Conservation (phyloP, 2,113 vertebrate genomes). For the Tauraco erythrolophus region DNA sequence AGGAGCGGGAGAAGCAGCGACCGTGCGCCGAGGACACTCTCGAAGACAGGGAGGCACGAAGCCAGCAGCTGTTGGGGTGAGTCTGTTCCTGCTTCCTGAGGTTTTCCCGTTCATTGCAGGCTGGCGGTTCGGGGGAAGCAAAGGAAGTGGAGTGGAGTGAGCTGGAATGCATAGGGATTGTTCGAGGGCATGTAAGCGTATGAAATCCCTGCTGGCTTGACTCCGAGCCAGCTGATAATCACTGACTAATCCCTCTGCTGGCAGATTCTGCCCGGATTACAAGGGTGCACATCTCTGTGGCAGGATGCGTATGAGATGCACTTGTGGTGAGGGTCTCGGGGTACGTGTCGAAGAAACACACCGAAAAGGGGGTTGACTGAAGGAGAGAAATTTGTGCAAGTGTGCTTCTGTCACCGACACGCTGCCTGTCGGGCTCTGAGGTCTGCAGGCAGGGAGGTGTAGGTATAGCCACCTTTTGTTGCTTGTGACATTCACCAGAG, state of each 20-base stretch:
- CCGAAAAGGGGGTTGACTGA: neutral
- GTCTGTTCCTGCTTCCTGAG: neutral
- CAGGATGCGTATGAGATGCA: accelerated
- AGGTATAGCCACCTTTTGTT: neutral
- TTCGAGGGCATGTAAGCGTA: neutral
- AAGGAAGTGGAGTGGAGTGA: neutral
- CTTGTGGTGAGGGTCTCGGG: neutral
- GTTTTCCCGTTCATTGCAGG: neutral
- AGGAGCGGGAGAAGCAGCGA: neutral
- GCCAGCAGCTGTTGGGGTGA: neutral
- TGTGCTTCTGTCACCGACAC: accelerated
- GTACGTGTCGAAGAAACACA: neutral
- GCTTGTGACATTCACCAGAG: neutral
- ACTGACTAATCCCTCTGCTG: neutral
- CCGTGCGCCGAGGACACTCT: neutral
- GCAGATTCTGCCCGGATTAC: neutral
- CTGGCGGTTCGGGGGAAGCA: neutral
- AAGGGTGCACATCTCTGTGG: neutral
- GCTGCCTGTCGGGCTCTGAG: neutral
- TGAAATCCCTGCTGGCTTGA: neutral
- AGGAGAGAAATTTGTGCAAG: neutral
- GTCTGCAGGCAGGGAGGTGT: neutral
- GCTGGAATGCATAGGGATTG: neutral
- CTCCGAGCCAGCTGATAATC: neutral
- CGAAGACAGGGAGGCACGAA: neutral